A percentile compares a stretch with the other conserved stretches of the same genome.
Evolutionary conservation across 2,888 invertebrate species (phyloP).

Genomic region (Eristalis pertinax): DNA sequence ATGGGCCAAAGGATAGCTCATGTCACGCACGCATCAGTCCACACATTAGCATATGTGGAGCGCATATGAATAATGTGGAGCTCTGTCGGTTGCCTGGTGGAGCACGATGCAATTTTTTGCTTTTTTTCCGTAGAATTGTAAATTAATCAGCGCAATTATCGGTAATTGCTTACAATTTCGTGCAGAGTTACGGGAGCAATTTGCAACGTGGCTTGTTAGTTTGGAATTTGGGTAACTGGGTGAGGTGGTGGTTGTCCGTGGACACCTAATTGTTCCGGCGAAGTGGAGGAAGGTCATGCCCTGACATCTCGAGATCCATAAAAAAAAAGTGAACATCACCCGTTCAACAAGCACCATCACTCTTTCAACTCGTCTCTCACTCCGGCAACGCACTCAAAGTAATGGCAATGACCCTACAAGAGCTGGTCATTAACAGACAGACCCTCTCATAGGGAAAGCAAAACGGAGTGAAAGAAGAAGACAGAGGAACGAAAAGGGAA

Average conservation of each 20-base stretch:
- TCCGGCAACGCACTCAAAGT: slow-evolving; percentile 24
- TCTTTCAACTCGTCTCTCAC: slow-evolving; percentile 2
- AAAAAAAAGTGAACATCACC: neutral
- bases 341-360: neutral
- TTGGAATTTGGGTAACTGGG: slow-evolving; percentile 6
- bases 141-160: slow-evolving; percentile 57
- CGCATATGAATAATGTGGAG: slow-evolving; percentile 57
- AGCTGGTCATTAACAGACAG: slow-evolving; percentile 36
- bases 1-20: slow-evolving; percentile 52
- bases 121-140: slow-evolving; percentile 4
- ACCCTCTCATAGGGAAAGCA: slow-evolving; percentile 10
- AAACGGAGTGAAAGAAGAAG: slow-evolving; percentile 5
- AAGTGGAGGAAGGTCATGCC: too few species aligned
- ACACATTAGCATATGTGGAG: slow-evolving; percentile 55
- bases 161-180: slow-evolving; percentile 34
- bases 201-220: slow-evolving; percentile 5
- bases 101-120: neutral
- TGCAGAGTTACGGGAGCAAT: slow-evolving; percentile 22
- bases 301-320: too few species aligned
- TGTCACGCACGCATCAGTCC: slow-evolving; percentile 66
- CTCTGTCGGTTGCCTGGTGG: slow-evolving; percentile 18
- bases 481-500: slow-evolving; percentile 7
- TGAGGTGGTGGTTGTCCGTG: neutral
- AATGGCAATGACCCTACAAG: slow-evolving; percentile 63
- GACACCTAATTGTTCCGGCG: neutral